Conservation (phyloP, 2,888 invertebrate species). For the Microctonus aethiopoides region DNA sequence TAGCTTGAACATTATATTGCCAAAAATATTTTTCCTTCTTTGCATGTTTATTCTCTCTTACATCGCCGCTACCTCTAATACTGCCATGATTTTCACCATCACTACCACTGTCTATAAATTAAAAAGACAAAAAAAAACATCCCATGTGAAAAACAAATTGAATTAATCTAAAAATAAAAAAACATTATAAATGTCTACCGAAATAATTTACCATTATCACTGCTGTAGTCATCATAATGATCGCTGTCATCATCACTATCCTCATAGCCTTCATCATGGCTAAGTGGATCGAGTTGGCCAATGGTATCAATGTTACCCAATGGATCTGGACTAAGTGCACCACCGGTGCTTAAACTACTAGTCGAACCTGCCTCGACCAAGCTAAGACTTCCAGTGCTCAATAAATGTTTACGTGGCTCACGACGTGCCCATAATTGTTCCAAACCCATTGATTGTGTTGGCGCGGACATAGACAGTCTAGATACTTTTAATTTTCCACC, state of each 20-base stretch:
- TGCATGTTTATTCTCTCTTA: constrained; percentile 53
- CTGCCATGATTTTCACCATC: constrained; percentile 69
- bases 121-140: constrained; percentile 33
- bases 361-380: constrained; percentile 84
- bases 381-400: constrained; percentile 81
- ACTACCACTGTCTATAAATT: constrained; percentile 72
- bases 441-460: constrained; percentile 80
- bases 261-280: constrained; percentile 86
- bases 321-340: constrained; percentile 82
- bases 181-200: not conserved
- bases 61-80: constrained; percentile 51
- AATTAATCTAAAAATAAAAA: constrained; percentile 23
- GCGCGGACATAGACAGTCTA: constrained; percentile 87
- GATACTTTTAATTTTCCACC: constrained; percentile 69
- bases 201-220: constrained; percentile 77
- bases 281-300: constrained; percentile 68
- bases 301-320: constrained; percentile 69
- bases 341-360: constrained; percentile 84
- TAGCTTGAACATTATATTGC: constrained; percentile 99
- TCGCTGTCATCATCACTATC: constrained; percentile 88
- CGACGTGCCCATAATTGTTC: constrained; percentile 88
- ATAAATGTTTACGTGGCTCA: constrained; percentile 86
- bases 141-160: not conserved
- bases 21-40: constrained; percentile 93
- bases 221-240: constrained; percentile 87